Evolutionary conservation across 1,140 invertebrate genomes (phyloP), one percentile per base, ranked within the genome.

Genomic region (Elysia chlorotica): DNA sequence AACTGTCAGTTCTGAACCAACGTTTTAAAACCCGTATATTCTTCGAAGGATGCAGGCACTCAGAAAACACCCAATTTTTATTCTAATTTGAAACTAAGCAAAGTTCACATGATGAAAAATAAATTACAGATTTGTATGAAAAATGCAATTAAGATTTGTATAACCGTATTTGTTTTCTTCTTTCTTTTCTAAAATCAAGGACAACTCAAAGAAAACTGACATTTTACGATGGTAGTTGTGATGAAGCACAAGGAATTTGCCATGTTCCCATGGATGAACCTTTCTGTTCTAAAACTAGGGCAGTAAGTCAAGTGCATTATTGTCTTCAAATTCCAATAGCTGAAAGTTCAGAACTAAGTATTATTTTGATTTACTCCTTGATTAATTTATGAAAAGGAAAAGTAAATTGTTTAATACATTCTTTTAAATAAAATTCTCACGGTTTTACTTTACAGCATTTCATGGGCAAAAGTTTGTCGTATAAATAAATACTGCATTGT

Each of bases 241-340:
- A 80, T 14, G 87, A 88, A 36, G 86, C 82, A 0, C 73, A 76
- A 36, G 96, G 96, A 31, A 93, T 99, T 2, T 95, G 95, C 79
- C 96, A 99, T 83, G 87, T 99, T 69, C 95, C 96, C 10, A 96
- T 98, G 94, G 91, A 92, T 79, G 93, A 94, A 59, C 92, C 95
- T 0, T 99, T 96, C 87, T 95, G 94, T 88, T 86, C 89, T 73
- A 88, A 88, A 30, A 92, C 93, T 0, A 89, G 94, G 14, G 78
- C 92, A 56, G 88, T 94, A 82, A 76, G 65, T 38, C 19, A 28
- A 25, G 19, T n/a, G n/a, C n/a, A n/a, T n/a, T n/a, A n/a, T n/a
- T n/a, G n/a, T n/a, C n/a, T n/a, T n/a, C 10, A 10, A n/a, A n/a
- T n/a, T 48, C 41, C 41, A n/a, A 48, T n/a, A 48, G 41, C 10